Evolutionary conservation across 2,113 vertebrate species (phyloP).

Genomic region (Orycteropus afer): DNA sequence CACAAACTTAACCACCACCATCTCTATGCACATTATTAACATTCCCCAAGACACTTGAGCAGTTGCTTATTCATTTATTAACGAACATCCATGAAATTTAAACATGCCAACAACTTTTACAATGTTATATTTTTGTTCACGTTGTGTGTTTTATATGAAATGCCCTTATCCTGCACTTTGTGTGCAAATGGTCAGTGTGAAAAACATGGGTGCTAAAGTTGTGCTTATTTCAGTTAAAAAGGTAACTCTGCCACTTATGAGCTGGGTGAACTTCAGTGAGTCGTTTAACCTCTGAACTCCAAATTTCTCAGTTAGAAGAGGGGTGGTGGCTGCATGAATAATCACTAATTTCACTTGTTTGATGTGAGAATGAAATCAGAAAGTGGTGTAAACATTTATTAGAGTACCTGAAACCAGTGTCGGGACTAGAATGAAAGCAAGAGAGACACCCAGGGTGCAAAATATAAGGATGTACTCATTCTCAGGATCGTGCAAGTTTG

Average conservation of each 20-base stretch:
- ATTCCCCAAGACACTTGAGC: background rate
- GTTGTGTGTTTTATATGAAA: background rate
- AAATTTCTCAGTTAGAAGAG: background rate
- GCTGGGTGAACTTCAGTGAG: background rate
- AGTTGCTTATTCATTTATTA: background rate
- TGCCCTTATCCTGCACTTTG: background rate
- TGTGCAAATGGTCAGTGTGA: background rate
- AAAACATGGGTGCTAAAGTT: background rate
- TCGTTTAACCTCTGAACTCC: background rate
- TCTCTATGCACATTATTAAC: background rate
- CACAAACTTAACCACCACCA: too few species aligned
- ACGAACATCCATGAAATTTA: background rate
- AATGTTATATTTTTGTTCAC: background rate
- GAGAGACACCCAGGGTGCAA: too few species aligned
- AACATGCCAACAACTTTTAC: background rate
- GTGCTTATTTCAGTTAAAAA: background rate
- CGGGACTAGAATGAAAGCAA: too few species aligned
- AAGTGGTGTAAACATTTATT: background rate
- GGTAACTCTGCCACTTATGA: background rate
- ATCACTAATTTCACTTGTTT: background rate
- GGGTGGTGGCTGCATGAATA: background rate
- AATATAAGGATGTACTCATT: too few species aligned
- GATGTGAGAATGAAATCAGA: background rate
- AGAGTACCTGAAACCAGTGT: background rate
- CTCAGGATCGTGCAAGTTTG: background rate